Conservation (phyloP, 2,113 vertebrate species). For the Mus musculus region GRCm39 chr12:105218501-105219000, state of each 20-base stretch:
- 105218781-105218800: slow-evolving; percentile 85
- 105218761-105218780: neutral
- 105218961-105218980: fast-evolving
- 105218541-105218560: neutral
- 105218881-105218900: fast-evolving
- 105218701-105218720: slow-evolving; percentile 82
- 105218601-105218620: slow-evolving; percentile 61
- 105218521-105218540: neutral
- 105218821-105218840: slow-evolving; percentile 77
- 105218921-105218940: neutral
- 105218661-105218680: slow-evolving; percentile 82
- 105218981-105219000: neutral
- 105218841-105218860: slow-evolving; percentile 26
- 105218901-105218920: neutral
- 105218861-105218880: neutral
- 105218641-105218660: slow-evolving; percentile 74
- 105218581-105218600: slow-evolving; percentile 63
- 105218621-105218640: slow-evolving; percentile 72
- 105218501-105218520: neutral
- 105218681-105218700: slow-evolving; percentile 66
- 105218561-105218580: neutral
- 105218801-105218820: slow-evolving; percentile 84
- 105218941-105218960: neutral
- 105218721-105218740: slow-evolving; percentile 85
- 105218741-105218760: slow-evolving; percentile 83